phyloP scores from a whole-genome alignment of 2,797 vertebrate species.

The Sphenopsis melanotis region DNA sequence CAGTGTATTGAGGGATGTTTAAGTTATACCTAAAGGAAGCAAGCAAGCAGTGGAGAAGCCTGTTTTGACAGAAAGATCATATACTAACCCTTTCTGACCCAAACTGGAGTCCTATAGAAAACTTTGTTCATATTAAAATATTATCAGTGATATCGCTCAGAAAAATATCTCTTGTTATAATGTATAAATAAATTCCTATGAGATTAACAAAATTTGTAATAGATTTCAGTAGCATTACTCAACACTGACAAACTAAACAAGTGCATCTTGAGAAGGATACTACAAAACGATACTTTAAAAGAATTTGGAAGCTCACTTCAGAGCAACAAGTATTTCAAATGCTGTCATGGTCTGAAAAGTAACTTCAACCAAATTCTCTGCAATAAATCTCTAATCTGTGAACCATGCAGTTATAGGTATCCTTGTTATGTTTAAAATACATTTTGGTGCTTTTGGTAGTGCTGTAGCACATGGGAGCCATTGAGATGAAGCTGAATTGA shows the following conservation, averaged over 20 bases:
- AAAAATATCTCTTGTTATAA: not conserved
- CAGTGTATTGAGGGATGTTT: not conserved
- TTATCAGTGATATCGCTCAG: not conserved
- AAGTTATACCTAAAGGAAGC: not conserved
- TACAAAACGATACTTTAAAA: not conserved
- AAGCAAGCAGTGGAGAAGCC: not conserved
- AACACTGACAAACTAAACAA: not conserved
- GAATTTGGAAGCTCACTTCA: not conserved
- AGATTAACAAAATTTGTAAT: not conserved
- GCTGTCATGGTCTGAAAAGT: not conserved
- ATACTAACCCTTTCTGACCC: not conserved
- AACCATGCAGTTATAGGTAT: not conserved
- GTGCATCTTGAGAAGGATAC: not conserved
- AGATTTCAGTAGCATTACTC: not conserved
- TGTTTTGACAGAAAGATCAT: not conserved
- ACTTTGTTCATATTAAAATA: not conserved
- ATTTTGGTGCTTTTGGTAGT: not conserved
- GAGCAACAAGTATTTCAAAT: not conserved
- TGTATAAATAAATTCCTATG: not conserved
- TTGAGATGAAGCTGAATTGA: not conserved
- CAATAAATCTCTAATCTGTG: not conserved
- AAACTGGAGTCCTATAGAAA: not conserved
- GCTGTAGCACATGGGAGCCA: not conserved
- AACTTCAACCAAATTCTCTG: not conserved
- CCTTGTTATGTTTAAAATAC: not conserved